Percentiles rank a stretch among this genome's conserved stretches.
phyloP scores from a whole-genome alignment of 53 echinoderm and acorn worm species.

The Stichopus horrens region DNA sequence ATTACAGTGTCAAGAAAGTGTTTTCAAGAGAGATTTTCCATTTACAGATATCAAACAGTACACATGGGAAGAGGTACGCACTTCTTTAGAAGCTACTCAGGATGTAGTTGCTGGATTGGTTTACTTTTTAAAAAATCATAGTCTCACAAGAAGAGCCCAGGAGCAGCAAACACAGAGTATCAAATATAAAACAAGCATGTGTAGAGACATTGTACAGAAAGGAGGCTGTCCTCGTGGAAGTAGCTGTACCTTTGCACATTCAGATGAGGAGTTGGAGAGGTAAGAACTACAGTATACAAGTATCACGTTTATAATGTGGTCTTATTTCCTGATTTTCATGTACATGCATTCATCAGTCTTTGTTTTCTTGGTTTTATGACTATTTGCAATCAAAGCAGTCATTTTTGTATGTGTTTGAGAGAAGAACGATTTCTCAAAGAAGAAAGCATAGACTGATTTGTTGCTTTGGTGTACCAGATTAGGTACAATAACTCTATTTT shows the following conservation, averaged over 20 bases:
- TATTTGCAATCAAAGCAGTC: too few relatives aligned
- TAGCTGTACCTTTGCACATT: slow-evolving; percentile 93
- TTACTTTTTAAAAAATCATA: slow-evolving; percentile 83
- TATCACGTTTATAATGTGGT: too few relatives aligned
- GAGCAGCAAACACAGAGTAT: slow-evolving; percentile 91
- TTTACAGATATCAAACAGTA: slow-evolving; percentile 69
- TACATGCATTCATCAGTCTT: too few relatives aligned
- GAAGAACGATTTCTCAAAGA: too few relatives aligned
- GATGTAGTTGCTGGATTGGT: slow-evolving; percentile 82
- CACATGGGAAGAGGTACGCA: slow-evolving; percentile 74
- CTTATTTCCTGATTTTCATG: too few relatives aligned
- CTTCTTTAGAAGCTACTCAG: slow-evolving; percentile 73
- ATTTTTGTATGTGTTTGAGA: too few relatives aligned
- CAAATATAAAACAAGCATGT: slow-evolving; percentile 98
- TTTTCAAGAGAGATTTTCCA: too few relatives aligned
- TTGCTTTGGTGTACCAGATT: too few relatives aligned
- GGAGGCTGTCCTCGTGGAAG: slow-evolving; percentile 90
- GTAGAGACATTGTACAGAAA: slow-evolving; percentile 85
- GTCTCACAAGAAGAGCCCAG: slow-evolving; percentile 75
- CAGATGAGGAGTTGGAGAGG: slow-evolving; percentile 89
- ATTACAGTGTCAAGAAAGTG: neutral
- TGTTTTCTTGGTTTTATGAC: too few relatives aligned
- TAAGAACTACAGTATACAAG: slow-evolving; percentile 14
- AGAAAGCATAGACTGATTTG: too few relatives aligned
- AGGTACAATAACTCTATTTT: too few relatives aligned